These are phyloP conservation scores for Pitangus sulphuratus DNA, from an alignment of 2,797 vertebrate genomes.

Conservation along the genomic window DNA sequence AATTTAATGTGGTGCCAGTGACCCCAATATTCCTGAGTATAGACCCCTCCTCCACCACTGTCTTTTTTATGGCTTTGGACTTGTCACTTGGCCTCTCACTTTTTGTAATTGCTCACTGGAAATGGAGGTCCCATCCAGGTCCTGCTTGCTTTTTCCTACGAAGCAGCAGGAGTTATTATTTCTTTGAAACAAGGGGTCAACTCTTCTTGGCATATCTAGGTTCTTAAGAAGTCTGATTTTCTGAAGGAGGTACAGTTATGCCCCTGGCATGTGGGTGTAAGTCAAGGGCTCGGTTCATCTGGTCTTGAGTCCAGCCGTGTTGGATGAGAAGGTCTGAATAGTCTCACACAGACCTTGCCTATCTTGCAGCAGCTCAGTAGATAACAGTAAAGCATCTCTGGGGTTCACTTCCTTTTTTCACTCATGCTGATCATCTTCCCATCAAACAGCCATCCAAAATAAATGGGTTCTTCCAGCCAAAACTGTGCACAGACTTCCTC, in stretches of 20 bases:
- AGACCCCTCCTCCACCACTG: not conserved
- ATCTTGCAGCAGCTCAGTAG: not conserved
- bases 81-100: not conserved
- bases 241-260: not conserved
- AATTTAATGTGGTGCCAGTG: not conserved
- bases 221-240: not conserved
- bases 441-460: conserved; percentile 49
- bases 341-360: not conserved
- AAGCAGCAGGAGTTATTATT: not conserved
- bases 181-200: not conserved
- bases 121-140: not conserved
- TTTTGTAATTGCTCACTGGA: not conserved
- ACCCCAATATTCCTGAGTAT: not conserved
- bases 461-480: conserved; percentile 48
- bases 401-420: conserved; percentile 37
- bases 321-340: not conserved
- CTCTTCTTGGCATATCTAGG: not conserved
- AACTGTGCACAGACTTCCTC: conserved; percentile 49
- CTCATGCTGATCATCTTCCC: conserved; percentile 29
- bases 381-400: conserved; percentile 18
- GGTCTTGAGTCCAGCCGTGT: not conserved
- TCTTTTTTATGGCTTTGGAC: not conserved
- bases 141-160: not conserved
- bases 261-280: not conserved
- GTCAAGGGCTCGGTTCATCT: not conserved